Base-by-base conservation (phyloP, 2,113 vertebrate genomes). In the Corapipo altera region DNA sequence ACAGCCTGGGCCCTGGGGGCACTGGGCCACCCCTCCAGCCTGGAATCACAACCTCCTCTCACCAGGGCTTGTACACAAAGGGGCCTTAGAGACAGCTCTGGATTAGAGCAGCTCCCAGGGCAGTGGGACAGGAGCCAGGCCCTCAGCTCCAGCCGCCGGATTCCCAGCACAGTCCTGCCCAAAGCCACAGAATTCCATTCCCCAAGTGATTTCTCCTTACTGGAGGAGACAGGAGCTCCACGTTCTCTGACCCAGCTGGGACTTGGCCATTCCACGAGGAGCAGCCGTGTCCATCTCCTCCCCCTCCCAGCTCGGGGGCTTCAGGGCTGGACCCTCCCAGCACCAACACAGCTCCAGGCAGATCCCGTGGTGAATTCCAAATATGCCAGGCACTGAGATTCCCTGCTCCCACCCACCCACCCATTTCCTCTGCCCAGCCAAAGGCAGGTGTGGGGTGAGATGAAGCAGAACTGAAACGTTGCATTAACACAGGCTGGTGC, bases 331-430 rank as follows among this genome's bases (percentile, higher is more conserved):
- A 30, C 39, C 58, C 16, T 35, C 17, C 35, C 83, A 37, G 76
- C 65, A 13, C 2, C 44, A 21, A 3, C 6, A 1, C 0, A 1
- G 65, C 61, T 58, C 24, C n/a, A 37, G 57, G 46, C 1, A 2
- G 32, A 28, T 23, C 15, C 37, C 41, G 5, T 3, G 0, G n/a
- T 0, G 6, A 44, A 39, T 35, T 9, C 73, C 1, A 0, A 19
- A 4, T 15, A 19, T 2, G 0, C 33, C 0, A 4, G 59, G 75
- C 43, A 46, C 12, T 0, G 1, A 35, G 55, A 26, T 2, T 33
- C 65, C 62, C 52, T 1, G 16, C 17, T 74, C 30, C 61, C 39
- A 10, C 33, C 58, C 27, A 2, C 32, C 58, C 22, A 3, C 10
- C 13, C 27, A 3, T 52, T 27, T 32, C 30, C 49, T 75, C 26